Evolutionary conservation across 35 echinoderm and acorn worm species (phyloP).

Genomic region (Strongylocentrotus purpuratus): DNA sequence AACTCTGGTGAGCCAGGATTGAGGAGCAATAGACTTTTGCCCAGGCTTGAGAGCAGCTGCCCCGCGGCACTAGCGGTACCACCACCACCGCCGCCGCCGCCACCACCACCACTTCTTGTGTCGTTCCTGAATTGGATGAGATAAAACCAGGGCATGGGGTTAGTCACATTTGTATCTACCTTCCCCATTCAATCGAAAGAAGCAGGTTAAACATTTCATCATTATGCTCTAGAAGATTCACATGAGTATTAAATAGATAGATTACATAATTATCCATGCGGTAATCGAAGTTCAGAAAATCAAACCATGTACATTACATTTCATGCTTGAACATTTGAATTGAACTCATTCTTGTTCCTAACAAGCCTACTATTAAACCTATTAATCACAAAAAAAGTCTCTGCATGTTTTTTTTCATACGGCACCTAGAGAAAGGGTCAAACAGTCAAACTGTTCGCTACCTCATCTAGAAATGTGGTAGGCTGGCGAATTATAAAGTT

Average conservation of each 20-base stretch:
- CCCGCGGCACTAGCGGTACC: too few relatives aligned
- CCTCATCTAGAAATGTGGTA: not conserved
- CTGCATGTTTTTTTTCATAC: not conserved
- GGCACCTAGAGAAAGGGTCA: not conserved
- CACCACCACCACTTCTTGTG: not conserved
- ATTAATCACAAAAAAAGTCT: not conserved
- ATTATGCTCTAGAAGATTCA: not conserved
- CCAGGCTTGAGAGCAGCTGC: not conserved
- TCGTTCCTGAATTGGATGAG: conserved; percentile 41
- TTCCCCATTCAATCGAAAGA: not conserved
- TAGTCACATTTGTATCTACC: not conserved
- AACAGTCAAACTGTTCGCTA: not conserved
- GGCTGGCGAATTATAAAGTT: not conserved
- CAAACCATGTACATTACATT: not conserved
- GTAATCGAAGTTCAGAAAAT: not conserved
- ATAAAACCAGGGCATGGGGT: conserved; percentile 22
- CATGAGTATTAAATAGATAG: not conserved
- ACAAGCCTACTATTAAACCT: too few relatives aligned
- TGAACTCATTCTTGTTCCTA: too few relatives aligned
- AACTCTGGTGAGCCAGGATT: conserved; percentile 21
- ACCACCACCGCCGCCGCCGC: not conserved
- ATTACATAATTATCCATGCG: not conserved
- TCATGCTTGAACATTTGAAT: not conserved
- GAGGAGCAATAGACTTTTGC: conserved; percentile 39
- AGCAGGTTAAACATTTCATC: not conserved